Base-by-base conservation (phyloP, 2,797 vertebrate genomes). In the Centropyge bicolor region DNA sequence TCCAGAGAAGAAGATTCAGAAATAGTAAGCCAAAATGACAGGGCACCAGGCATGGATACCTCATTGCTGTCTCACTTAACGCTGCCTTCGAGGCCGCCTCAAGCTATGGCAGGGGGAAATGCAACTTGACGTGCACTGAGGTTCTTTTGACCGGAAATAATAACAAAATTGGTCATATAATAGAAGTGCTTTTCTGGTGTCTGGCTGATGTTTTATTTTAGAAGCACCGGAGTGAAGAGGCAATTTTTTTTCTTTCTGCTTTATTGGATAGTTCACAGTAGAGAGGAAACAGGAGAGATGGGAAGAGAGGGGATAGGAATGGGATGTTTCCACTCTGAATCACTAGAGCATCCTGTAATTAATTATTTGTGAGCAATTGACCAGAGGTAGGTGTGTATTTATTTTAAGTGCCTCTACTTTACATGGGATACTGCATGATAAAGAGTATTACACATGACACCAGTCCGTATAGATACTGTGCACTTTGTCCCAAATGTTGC, bases 131-230 rank as follows among this genome's bases (percentile, higher is more conserved):
- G 3, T 73, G 45, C 40, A 70, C 20, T 82, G 16, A 77, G 64
- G 70, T 76, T 64, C 67, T 76, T 69, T 65, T 76, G 70, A 64
- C 20, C 2, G 8, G 35, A 85, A 82, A 68, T 82, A 62, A 79
- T 74, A 70, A 79, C 67, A 80, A 62, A 81, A 65, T 62, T 61
- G 51, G 6, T 4, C 27, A 35, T 60, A 61, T 66, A 69, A 62
- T 61, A 55, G 5, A 71, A 57, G 54, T 40, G 40, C 12, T 66
- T 64, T 77, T 41, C 60, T 76, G 27, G 10, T 67, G 64, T 59
- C 65, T 75, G 71, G 14, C 49, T 48, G 40, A 0, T 68, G 76
- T 70, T 85, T 64, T 46, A 55, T 80, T 80, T 76, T 51, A 24
- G 40, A 77, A 52, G 69, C 48, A 74, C 49, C 9, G 36, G 1